Conservation (phyloP, 2,797 vertebrate species). For the Hippoglossus hippoglossus region DNA sequence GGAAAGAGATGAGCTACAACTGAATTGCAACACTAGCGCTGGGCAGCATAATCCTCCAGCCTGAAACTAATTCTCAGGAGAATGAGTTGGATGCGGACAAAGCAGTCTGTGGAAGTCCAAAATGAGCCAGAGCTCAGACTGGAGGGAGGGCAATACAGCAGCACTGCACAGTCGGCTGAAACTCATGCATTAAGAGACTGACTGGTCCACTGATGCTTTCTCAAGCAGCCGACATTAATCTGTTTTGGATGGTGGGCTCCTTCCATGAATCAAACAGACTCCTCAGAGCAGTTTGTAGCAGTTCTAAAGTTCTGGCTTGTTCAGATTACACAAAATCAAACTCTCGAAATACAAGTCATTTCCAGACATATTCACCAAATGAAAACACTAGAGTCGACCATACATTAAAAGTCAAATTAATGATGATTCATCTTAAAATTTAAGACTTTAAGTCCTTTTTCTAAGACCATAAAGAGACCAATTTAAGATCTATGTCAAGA, state of each 20-base stretch:
- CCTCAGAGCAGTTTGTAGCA: not conserved
- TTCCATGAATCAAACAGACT: slow-evolving; percentile 4
- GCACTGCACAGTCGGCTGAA: not conserved
- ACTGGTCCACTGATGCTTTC: not conserved
- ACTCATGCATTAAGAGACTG: slow-evolving; percentile 13
- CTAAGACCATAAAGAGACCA: too few relatives aligned
- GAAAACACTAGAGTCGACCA: too few relatives aligned
- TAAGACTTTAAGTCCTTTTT: too few relatives aligned
- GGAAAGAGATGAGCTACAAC: not conserved
- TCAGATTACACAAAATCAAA: not conserved
- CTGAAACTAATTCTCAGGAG: not conserved
- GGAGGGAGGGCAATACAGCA: not conserved
- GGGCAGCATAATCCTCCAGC: not conserved
- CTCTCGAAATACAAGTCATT: too few relatives aligned
- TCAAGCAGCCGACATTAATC: not conserved
- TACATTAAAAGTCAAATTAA: too few relatives aligned
- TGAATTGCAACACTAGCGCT: not conserved
- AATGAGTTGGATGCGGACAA: not conserved
- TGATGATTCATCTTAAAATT: too few relatives aligned
- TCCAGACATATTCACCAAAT: too few relatives aligned
- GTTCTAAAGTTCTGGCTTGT: not conserved
- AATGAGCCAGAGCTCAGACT: not conserved
- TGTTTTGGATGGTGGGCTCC: not conserved
- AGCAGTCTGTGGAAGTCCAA: not conserved
- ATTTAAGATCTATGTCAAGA: too few relatives aligned